Evolutionary conservation across 1,140 invertebrate genomes (phyloP).

Genomic region (Papilio aristodemus): DNA sequence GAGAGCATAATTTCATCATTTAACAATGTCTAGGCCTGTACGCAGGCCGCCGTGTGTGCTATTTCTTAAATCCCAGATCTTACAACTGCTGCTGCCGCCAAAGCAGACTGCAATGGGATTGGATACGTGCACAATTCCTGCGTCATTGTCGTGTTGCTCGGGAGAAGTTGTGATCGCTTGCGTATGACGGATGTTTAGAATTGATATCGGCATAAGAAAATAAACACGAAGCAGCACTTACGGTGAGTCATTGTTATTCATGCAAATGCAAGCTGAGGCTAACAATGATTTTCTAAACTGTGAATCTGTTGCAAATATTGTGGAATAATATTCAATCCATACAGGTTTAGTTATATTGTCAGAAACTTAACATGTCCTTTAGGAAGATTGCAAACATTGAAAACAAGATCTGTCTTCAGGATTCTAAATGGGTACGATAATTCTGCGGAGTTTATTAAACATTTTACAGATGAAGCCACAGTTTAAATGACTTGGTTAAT

Average conservation of each 20-base stretch:
- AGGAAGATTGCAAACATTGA: background rate
- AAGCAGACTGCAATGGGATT: constrained; percentile 25
- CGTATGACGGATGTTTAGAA: constrained; percentile 13
- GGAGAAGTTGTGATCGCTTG: constrained; percentile 13
- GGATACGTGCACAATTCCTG: background rate
- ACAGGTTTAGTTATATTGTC: constrained; percentile 14
- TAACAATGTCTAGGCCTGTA: constrained; percentile 42
- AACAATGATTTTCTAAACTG: constrained; percentile 28
- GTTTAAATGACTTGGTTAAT: background rate
- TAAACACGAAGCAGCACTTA: constrained; percentile 19
- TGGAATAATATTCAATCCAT: constrained; percentile 28
- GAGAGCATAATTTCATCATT: constrained; percentile 55
- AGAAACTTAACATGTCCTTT: background rate
- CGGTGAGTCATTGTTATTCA: constrained; percentile 35
- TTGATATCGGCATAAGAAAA: constrained; percentile 26
- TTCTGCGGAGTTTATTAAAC: background rate
- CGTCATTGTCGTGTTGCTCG: constrained; percentile 20
- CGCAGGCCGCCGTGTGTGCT: constrained; percentile 53
- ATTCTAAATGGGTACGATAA: background rate
- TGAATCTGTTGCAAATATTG: constrained; percentile 4
- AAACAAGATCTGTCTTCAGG: background rate
- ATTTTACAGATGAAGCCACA: background rate
- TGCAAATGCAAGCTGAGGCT: constrained; percentile 29
- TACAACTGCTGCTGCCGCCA: constrained; percentile 37
- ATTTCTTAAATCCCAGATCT: constrained; percentile 60